Base-by-base conservation (phyloP, 2,888 invertebrate species). In the Polymixis lichenea region DNA sequence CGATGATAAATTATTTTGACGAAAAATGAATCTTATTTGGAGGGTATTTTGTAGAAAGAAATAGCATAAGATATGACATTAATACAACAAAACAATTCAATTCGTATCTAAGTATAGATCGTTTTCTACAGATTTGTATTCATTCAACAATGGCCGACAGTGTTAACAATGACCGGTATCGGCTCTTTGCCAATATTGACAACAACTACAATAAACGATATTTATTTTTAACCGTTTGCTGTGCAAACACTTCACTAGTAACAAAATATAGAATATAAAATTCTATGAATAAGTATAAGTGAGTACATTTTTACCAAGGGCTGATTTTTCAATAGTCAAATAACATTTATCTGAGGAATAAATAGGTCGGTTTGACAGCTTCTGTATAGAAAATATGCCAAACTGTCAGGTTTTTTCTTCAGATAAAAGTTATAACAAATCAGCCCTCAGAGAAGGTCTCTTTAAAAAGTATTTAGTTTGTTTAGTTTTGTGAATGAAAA, bases 161-260 rank as follows among this genome's bases (percentile, higher is more conserved):
- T 15, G 6, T 25, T n/a, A 43, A 75, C 51, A 74, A 49, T 43
- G 11, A 9, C 2, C 0, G 15, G 9, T 19, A 11, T 65, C 58
- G 75, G 58, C 38, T n/a, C 4, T 25, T 55, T 28, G 32, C 53
- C 67, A 77, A 75, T n/a, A 73, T 28, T 65, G 0, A 22, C 28
- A 28, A 51, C 22, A 65, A 49, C 25, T 7, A 11, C 25, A 46
- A 46, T 11, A 46, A 43, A 43, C 8, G 7, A 60, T 19, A 28
- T 60, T 60, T 19, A 5, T 11, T 28, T 19, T 60, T 19, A 19
- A 28, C 28, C 19, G 11, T 19, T 60, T 32, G 11, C 32, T 13
- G 32, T 61, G 3, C 19, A 73, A 72, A 70, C 38, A 51, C 19
- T 71, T 4, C 2, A n/a, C 6, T n/a, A 28, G 60, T 1, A 60